Evolutionary conservation across 2,888 invertebrate genomes (phyloP).

Genomic region (Acleris holmiana): DNA sequence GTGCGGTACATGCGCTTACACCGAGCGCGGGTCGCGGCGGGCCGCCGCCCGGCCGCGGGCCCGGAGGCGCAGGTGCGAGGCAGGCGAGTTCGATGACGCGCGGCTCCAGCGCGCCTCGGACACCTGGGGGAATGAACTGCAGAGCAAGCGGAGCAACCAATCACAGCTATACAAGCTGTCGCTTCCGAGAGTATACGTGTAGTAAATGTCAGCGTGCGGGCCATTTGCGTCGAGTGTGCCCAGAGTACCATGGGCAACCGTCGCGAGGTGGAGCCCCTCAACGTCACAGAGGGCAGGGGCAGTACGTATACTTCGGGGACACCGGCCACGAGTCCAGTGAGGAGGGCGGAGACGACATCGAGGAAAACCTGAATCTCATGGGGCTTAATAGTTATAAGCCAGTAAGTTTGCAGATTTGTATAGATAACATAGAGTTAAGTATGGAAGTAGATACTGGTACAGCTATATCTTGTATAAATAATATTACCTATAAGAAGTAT

Average conservation of each 20-base stretch:
- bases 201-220: conserved; percentile 20
- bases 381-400: conserved; percentile 7
- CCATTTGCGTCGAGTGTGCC: conserved; percentile 28
- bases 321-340: neutral
- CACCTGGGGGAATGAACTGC: neutral
- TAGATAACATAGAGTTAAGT: neutral
- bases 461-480: too few relatives aligned
- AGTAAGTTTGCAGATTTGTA: conserved; percentile 2
- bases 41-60: conserved; percentile 1
- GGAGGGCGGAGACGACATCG: conserved; percentile 1
- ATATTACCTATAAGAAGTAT: neutral
- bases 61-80: too few relatives aligned
- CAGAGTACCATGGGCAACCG: neutral
- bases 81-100: neutral
- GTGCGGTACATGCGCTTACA: conserved; percentile 7
- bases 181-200: conserved; percentile 9
- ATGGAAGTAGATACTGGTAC: conserved; percentile 16
- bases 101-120: neutral
- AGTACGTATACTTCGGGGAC: neutral
- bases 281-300: neutral
- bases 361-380: neutral
- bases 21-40: neutral
- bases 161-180: neutral
- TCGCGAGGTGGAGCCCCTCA: neutral
- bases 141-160: conserved; percentile 1